Evolutionary conservation across 2,888 invertebrate genomes (phyloP), one percentile per base, ranked within the genome.

Genomic region (Heteropelma amictum): DNA sequence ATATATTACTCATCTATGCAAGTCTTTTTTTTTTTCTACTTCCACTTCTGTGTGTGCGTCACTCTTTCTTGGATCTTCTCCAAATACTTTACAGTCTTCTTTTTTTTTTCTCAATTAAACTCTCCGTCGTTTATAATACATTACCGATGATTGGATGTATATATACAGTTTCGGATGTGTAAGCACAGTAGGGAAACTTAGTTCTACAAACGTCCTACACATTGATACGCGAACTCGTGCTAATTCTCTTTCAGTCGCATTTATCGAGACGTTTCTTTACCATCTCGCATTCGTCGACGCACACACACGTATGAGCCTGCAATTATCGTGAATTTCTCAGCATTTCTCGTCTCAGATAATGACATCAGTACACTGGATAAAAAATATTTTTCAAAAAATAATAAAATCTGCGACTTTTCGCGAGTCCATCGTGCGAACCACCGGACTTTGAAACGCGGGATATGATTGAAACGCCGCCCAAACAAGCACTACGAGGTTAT

Each of bases 101-200:
- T 40, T 14, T 40, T 81, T 81, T 84, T 81, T 12, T 45, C 10
- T 17, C 2, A 79, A 86, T 81, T 81, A 76, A 85, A 82, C 81
- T 83, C 81, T 49, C 12, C 35, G n/a, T 69, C 21, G 8, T 21
- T 38, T 70, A 82, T 65, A 61, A 67, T 78, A 80, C 77, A 73
- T 77, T 78, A 79, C 72, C 83, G 28, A 81, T 77, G 80, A 47
- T 82, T 70, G 79, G 81, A 81, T 84, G 71, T 84, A 83, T 79
- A 85, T 81, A 67, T 83, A 84, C 79, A 83, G 60, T 79, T 78
- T 38, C 14, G 21, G 21, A 72, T 80, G 82, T 80, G 82, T 80
- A 77, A 86, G 80, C 84, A 79, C 80, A 83, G 80, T 81, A 81
- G 84, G 83, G 83, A 82, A 78, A 78, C 82, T 80, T 81, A 79